Evolutionary conservation across 2,797 vertebrate genomes (phyloP).

Genomic region (Cygnus olor): DNA sequence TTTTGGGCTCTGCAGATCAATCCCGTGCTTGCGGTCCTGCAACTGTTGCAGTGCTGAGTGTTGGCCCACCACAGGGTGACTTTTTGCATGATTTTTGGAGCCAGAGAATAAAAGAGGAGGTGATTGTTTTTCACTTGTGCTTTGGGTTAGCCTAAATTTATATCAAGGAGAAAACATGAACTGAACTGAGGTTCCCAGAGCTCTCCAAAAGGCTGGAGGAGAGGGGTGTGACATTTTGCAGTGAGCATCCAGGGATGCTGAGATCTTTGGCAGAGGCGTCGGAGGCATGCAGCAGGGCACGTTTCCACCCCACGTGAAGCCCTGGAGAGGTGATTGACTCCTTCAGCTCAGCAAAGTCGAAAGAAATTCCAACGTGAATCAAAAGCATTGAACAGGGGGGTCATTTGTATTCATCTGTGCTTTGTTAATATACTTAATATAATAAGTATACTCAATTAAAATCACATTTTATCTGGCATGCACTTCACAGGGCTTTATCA

Average conservation of each 20-base stretch:
- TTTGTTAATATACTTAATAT: slow-evolving; percentile 43
- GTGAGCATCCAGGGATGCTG: neutral
- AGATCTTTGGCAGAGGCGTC: neutral
- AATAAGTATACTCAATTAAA: slow-evolving; percentile 68
- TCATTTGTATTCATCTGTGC: slow-evolving; percentile 64
- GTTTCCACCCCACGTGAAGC: neutral
- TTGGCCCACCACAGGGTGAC: neutral
- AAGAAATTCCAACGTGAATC: neutral
- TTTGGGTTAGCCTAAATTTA: neutral
- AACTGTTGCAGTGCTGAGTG: neutral
- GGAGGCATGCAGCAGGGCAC: neutral
- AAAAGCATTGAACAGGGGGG: slow-evolving; percentile 24
- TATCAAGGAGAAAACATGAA: neutral
- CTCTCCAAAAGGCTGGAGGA: neutral
- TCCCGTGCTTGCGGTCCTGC: neutral
- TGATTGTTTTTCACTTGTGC: neutral
- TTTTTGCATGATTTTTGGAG: neutral
- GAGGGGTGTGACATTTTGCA: neutral
- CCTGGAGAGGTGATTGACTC: slow-evolving; percentile 22
- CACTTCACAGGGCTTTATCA: slow-evolving; percentile 39
- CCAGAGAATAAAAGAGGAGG: neutral
- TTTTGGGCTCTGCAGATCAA: rapidly evolving
- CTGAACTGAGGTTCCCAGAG: neutral
- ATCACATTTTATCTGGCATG: slow-evolving; percentile 56
- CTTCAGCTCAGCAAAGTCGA: slow-evolving; percentile 17